Percentiles rank a stretch among this genome's conserved stretches.
Conservation (phyloP, 1,140 invertebrate genomes). For the Heliconius nattereri region DNA sequence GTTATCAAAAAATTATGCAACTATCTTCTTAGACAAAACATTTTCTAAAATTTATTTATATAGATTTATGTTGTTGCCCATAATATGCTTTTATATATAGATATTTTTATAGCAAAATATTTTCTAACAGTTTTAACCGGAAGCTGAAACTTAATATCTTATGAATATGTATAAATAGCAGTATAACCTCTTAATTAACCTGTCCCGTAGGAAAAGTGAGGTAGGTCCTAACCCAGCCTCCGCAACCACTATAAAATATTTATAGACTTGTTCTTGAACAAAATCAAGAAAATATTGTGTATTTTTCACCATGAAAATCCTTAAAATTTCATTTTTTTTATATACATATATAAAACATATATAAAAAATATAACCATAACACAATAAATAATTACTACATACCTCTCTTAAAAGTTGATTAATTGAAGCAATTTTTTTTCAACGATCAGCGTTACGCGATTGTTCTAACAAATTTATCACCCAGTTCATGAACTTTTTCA, state of each 20-base stretch:
- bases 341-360: no score
- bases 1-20: no score
- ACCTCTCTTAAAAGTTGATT: constrained; percentile 47
- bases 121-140: neutral
- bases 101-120: neutral
- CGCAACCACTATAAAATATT: constrained; percentile 65
- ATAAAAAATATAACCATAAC: neutral
- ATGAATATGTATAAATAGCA: constrained; percentile 10
- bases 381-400: constrained; percentile 1
- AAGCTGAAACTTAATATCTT: neutral
- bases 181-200: constrained; percentile 52
- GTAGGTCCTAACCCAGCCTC: constrained; percentile 43
- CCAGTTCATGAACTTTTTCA: constrained; percentile 79
- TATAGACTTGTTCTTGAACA: constrained; percentile 70
- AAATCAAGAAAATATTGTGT: constrained; percentile 36
- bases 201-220: constrained; percentile 43
- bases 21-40: no score
- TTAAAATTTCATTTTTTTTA: neutral
- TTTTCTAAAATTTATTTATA: neutral
- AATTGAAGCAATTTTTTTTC: constrained; percentile 33
- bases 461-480: constrained; percentile 78
- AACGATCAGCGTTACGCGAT: constrained; percentile 56
- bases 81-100: no score
- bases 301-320: constrained; percentile 25
- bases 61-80: neutral